Conservation (phyloP, 2,797 vertebrate species). For the Hyperoplus immaculatus region DNA sequence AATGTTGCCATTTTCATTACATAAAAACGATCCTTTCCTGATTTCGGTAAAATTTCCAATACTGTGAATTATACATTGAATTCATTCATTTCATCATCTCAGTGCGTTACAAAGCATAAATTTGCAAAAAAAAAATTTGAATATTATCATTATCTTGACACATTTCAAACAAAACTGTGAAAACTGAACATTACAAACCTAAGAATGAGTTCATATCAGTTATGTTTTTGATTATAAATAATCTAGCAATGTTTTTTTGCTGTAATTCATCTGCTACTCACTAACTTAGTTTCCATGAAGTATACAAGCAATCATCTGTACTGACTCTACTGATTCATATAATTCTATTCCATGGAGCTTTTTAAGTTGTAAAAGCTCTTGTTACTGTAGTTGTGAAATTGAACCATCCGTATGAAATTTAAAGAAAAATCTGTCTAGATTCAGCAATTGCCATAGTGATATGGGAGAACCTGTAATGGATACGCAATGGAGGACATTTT, state of each 20-base stretch:
- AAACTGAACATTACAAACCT: conserved; percentile 8
- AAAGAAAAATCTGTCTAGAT: not conserved
- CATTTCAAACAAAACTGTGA: not conserved
- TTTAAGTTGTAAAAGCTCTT: not conserved
- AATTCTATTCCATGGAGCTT: not conserved
- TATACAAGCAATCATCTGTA: not conserved
- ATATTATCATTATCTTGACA: not conserved
- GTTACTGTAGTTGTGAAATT: not conserved
- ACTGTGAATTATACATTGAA: too few relatives aligned
- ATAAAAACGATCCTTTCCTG: too few relatives aligned
- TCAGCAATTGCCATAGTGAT: not conserved
- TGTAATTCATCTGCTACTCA: conserved; percentile 1
- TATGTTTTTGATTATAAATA: conserved; percentile 23
- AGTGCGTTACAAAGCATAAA: not conserved
- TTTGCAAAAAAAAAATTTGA: not conserved
- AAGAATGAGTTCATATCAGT: not conserved
- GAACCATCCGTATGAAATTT: not conserved
- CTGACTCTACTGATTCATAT: not conserved
- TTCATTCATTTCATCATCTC: too few relatives aligned
- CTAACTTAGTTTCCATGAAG: conserved; percentile 24
- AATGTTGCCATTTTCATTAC: conserved; percentile 5
- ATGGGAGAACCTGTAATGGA: conserved; percentile 35
- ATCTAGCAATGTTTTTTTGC: not conserved
- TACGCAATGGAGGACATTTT: conserved; percentile 2
- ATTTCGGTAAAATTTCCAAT: too few relatives aligned